phyloP scores from a whole-genome alignment of 2,797 vertebrate genomes.

The Tragopan temminckii region DNA sequence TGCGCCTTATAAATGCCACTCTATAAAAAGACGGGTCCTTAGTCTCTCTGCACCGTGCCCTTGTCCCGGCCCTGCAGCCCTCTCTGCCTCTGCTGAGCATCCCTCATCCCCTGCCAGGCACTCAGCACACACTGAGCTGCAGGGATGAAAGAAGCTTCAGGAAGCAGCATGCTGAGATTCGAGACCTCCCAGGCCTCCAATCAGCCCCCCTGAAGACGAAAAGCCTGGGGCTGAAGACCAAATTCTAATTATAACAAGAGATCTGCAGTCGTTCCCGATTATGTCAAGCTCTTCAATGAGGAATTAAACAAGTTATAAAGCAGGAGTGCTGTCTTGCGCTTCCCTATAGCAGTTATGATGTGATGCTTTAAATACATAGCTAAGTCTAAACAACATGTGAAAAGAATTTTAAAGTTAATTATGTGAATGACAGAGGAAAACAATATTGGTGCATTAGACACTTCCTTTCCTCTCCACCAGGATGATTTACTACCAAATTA shows the following conservation, averaged over 20 bases:
- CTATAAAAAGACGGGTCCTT: conserved; percentile 64
- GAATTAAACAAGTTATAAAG: conserved; percentile 57
- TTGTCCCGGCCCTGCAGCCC: background rate
- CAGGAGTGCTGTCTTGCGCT: background rate
- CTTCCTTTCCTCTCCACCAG: background rate
- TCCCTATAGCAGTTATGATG: background rate
- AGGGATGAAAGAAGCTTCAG: conserved; percentile 71
- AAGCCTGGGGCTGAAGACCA: conserved; percentile 65
- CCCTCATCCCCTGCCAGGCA: conserved; percentile 43
- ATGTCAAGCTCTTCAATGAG: conserved; percentile 43
- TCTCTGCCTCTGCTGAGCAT: conserved; percentile 29
- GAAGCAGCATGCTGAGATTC: conserved; percentile 76
- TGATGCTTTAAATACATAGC: background rate
- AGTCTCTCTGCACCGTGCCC: background rate
- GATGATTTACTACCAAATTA: background rate
- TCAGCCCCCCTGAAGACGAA: conserved; percentile 70
- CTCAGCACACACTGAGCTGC: conserved; percentile 38
- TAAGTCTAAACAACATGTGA: background rate
- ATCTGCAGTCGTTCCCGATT: conserved; percentile 66
- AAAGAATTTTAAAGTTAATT: background rate
- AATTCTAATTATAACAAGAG: conserved; percentile 77
- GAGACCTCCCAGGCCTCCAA: conserved; percentile 69
- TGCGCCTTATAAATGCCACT: background rate
- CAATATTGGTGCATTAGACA: background rate
- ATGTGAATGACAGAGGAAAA: conserved; percentile 19